phyloP scores from a whole-genome alignment of 2,888 invertebrate species.

The Entomobrya multifasciata region DNA sequence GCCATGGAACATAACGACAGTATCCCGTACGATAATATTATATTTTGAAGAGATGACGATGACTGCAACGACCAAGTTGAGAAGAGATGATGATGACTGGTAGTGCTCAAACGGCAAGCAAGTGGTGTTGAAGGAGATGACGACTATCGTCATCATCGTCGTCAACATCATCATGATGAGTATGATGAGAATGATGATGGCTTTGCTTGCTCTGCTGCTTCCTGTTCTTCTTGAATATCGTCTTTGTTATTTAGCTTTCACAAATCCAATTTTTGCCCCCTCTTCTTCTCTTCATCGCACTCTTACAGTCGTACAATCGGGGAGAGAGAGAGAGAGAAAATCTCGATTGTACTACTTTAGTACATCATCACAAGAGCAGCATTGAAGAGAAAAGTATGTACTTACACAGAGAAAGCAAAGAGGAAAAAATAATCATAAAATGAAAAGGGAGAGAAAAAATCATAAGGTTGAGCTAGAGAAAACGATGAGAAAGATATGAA shows the following conservation, averaged over 20 bases:
- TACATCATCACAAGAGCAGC: too few relatives aligned
- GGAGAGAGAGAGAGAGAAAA: constrained; percentile 45
- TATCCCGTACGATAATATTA: constrained; percentile 55
- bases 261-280: constrained; percentile 71
- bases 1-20: background rate
- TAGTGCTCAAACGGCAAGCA: background rate
- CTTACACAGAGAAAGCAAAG: constrained; percentile 9
- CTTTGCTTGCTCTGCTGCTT: constrained; percentile 44
- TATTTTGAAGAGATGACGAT: constrained; percentile 48
- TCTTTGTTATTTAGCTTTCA: constrained; percentile 64
- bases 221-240: too few relatives aligned
- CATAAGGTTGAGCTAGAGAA: constrained; percentile 51
- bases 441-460: constrained; percentile 40
- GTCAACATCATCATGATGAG: constrained; percentile 11
- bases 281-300: constrained; percentile 22
- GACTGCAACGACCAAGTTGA: background rate
- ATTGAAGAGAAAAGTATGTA: constrained; percentile 27
- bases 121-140: constrained; percentile 33
- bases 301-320: too few relatives aligned
- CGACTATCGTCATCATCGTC: constrained; percentile 25
- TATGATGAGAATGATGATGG: constrained; percentile 35
- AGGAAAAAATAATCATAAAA: constrained; percentile 63
- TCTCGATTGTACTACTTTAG: constrained; percentile 57
- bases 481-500: constrained; percentile 18
- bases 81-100: constrained; percentile 23